phyloP scores from a whole-genome alignment of 2,113 vertebrate genomes.

The Blennius ocellaris region DNA sequence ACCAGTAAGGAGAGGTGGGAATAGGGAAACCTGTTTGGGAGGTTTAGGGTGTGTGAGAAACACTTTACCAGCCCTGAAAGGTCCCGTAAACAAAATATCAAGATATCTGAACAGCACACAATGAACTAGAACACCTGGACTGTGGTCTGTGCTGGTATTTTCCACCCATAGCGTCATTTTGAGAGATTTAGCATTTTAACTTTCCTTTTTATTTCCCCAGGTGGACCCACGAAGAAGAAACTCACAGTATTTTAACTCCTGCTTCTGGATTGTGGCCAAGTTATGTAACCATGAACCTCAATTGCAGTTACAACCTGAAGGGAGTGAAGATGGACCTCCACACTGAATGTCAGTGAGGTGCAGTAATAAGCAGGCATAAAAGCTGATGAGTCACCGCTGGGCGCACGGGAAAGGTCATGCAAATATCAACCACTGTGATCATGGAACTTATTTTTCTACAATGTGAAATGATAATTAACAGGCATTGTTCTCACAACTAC shows the following conservation, averaged over 20 bases:
- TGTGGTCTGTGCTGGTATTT: too few relatives aligned
- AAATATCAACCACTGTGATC: neutral
- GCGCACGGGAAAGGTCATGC: neutral
- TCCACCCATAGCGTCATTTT: too few relatives aligned
- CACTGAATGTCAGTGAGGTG: constrained; percentile 5
- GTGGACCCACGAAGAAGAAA: too few relatives aligned
- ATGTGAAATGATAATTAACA: neutral
- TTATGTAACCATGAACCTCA: neutral
- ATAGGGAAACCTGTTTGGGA: neutral
- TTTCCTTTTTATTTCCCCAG: too few relatives aligned
- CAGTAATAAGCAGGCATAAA: neutral
- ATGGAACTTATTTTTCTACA: neutral
- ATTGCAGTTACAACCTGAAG: neutral
- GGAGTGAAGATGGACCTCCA: neutral
- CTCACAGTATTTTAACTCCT: too few relatives aligned
- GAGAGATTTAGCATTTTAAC: too few relatives aligned
- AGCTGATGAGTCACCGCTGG: neutral
- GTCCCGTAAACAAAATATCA: neutral
- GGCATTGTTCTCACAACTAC: neutral
- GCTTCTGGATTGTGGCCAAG: too few relatives aligned
- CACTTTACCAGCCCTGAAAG: neutral
- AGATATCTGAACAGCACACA: neutral
- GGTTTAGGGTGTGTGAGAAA: neutral
- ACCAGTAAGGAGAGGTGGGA: too few relatives aligned
- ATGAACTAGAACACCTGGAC: neutral